Conservation (phyloP, 1,140 invertebrate genomes). For the Drosophila malerkotliana region DNA sequence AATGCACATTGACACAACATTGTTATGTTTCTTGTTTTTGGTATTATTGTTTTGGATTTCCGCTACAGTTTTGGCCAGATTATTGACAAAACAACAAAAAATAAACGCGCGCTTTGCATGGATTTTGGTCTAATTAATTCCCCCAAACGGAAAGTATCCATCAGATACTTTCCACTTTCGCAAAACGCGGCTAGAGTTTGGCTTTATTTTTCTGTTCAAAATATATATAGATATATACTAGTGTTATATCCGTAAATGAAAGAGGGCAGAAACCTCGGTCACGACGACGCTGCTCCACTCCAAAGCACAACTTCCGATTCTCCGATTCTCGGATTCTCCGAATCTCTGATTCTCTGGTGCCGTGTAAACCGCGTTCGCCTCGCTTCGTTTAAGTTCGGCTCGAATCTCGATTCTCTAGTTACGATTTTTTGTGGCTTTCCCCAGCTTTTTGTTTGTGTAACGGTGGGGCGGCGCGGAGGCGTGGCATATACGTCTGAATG, state of each 20-base stretch:
- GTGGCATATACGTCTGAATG: conserved; percentile 48
- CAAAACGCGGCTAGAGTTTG: conserved; percentile 42
- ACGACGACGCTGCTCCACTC: conserved; percentile 54
- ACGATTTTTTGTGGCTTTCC: conserved; percentile 43
- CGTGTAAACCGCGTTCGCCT: conserved; percentile 36
- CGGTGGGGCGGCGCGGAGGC: conserved; percentile 21
- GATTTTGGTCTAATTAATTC: conserved; percentile 46
- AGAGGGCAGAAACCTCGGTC: conserved; percentile 72
- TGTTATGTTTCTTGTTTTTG: not conserved
- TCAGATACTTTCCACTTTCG: conserved; percentile 76
- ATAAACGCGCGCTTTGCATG: conserved; percentile 60
- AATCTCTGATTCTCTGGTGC: conserved; percentile 35
- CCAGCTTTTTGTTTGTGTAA: conserved; percentile 22
- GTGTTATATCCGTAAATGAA: conserved; percentile 22
- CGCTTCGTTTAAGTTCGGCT: conserved; percentile 32
- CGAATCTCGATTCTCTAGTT: conserved; percentile 9
- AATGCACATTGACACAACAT: conserved; percentile 30
- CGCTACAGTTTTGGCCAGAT: conserved; percentile 45
- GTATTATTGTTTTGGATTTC: conserved; percentile 69
- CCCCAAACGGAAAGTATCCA: conserved; percentile 58
- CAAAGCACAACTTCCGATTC: conserved; percentile 71
- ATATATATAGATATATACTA: conserved; percentile 26
- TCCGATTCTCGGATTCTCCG: conserved; percentile 54
- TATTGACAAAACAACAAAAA: conserved; percentile 76
- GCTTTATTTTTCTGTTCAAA: conserved; percentile 31